Conservation (phyloP, 2,113 vertebrate genomes). For the Gulo gulo region DNA sequence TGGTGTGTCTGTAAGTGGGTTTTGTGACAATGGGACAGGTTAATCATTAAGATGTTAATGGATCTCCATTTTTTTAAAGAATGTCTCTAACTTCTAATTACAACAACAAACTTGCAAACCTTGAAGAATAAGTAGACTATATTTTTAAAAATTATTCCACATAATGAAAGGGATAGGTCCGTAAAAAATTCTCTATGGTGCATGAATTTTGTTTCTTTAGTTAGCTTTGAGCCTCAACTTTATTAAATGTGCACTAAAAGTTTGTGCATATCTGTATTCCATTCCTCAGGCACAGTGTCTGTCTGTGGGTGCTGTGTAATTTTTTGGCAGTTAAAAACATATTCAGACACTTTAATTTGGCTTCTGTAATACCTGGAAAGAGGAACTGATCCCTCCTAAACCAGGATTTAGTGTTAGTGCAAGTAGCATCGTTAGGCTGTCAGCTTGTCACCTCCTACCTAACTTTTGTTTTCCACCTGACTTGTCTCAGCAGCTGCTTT, state of each 20-base stretch:
- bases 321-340: not conserved
- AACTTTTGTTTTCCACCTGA: slow-evolving; percentile 50
- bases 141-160: slow-evolving; percentile 32
- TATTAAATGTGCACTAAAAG: not conserved
- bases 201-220: not conserved
- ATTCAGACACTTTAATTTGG: not conserved
- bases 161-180: not conserved
- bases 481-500: slow-evolving; percentile 58
- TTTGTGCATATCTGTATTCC: not conserved
- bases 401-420: not conserved
- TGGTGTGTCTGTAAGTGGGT: slow-evolving; percentile 56
- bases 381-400: not conserved
- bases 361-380: not conserved
- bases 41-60: slow-evolving; percentile 52
- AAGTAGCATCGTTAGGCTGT: slow-evolving; percentile 39
- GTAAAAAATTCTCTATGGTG: not conserved
- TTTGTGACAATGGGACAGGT: slow-evolving; percentile 55
- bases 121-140: not conserved
- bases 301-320: not conserved
- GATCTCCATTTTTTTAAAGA: not conserved
- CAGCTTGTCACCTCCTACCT: slow-evolving; percentile 41
- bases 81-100: not conserved
- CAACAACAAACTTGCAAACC: not conserved
- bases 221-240: not conserved
- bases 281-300: not conserved